A percentile compares a stretch with the other conserved stretches of the same genome.
phyloP scores from a whole-genome alignment of 2,113 vertebrate species.

The Toxostoma redivivum region DNA sequence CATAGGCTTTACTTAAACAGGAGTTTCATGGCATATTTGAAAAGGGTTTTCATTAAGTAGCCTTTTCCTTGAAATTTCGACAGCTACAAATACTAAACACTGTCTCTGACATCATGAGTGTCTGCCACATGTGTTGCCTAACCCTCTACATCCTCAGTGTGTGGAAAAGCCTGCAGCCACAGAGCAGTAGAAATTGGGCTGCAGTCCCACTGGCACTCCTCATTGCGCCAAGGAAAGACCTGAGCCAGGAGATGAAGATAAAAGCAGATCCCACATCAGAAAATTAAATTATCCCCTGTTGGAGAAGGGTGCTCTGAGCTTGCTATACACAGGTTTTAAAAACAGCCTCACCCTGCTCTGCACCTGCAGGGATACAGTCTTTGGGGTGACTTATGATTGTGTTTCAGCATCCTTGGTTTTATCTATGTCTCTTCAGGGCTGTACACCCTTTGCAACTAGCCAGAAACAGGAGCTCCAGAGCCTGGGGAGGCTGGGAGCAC shows the following conservation, averaged over 20 bases:
- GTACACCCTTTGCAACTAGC: neutral
- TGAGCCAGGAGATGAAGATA: neutral
- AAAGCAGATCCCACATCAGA: neutral
- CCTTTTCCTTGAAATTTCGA: conserved; percentile 23
- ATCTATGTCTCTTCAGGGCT: neutral
- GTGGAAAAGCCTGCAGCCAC: neutral
- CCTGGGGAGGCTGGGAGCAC: neutral
- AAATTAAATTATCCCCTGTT: neutral
- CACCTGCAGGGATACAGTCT: neutral
- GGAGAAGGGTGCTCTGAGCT: neutral
- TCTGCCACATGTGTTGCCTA: conserved; percentile 4
- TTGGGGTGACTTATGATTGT: neutral
- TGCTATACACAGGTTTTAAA: neutral
- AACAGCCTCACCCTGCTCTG: neutral
- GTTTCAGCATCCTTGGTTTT: neutral
- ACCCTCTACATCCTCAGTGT: neutral
- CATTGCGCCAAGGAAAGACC: neutral
- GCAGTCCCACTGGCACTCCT: neutral
- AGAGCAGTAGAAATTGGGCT: neutral
- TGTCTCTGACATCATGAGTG: neutral
- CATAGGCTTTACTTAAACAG: neutral
- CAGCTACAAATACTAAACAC: conserved; percentile 35
- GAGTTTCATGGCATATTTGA: neutral
- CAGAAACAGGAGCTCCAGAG: neutral
- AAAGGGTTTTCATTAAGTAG: conserved; percentile 25